These are phyloP conservation scores for Larimichthys crocea DNA, from an alignment of 2,113 vertebrate genomes.

Conservation along the genomic window DNA sequence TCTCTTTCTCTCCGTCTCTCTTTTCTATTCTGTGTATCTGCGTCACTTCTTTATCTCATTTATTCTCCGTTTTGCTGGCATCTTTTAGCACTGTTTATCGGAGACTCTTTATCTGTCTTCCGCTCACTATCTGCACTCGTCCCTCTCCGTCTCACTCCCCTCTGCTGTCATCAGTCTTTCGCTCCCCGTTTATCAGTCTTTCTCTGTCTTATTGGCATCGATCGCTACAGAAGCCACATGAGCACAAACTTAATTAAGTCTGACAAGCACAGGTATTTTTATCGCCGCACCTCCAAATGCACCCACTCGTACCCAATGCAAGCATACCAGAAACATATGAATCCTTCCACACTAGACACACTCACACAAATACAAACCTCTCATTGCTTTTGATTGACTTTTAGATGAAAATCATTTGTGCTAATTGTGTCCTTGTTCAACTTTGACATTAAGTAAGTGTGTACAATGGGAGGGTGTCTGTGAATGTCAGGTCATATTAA, in stretches of 20 bases:
- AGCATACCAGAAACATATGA: not conserved
- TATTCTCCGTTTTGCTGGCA: conserved; percentile 15
- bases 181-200: conserved; percentile 67
- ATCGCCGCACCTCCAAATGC: conserved; percentile 42
- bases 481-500: conserved; percentile 46
- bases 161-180: conserved; percentile 59
- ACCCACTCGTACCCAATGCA: not conserved
- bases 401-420: conserved; percentile 17
- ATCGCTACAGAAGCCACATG: conserved; percentile 61
- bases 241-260: conserved; percentile 74
- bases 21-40: not conserved
- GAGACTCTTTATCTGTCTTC: conserved; percentile 48
- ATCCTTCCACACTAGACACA: not conserved
- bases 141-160: conserved; percentile 48
- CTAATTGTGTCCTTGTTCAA: conserved; percentile 44
- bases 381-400: conserved; percentile 14
- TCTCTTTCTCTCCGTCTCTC: not conserved
- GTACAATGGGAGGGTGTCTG: conserved; percentile 22
- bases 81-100: conserved; percentile 38
- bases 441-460: conserved; percentile 41
- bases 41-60: conserved; percentile 29
- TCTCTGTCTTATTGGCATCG: conserved; percentile 63
- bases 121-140: conserved; percentile 21
- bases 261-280: conserved; percentile 76
- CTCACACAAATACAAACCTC: not conserved